Evolutionary conservation across 1,140 invertebrate genomes (phyloP), one percentile per base, ranked within the genome.

Genomic region (Bombus turneri): DNA sequence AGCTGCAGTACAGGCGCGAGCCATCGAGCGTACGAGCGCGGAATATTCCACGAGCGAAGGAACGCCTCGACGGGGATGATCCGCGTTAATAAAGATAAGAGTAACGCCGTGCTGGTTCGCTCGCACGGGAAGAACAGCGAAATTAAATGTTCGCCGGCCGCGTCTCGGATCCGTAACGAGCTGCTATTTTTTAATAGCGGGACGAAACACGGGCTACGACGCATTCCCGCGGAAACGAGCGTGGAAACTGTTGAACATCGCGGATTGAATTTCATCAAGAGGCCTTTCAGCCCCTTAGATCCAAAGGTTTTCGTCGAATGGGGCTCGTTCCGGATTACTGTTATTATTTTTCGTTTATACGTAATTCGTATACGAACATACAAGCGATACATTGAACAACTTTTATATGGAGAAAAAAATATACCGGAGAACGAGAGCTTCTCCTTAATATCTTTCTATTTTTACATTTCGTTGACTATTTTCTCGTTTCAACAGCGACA

Each of bases 141-240:
- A 76, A 88, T 89, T 89, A 88, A 88, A 88, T 64, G 64, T 41
- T 43, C 62, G 18, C n/a, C 22, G n/a, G 25, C 64, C 37, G 5
- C 74, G 57, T 74, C 25, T 72, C 74, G 74, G 82, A 78, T 69
- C 78, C 64, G 39, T 43, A 66, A 66, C 57, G 57, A 53, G 41
- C 28, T 66, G n/a, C 57, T 76, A 72, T 81, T 83, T 57, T 83
- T 76, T 76, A 83, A 83, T 53, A 28, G 59, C 39, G 25, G 22
- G 2, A 31, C 37, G 69, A 43, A 72, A 72, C 69, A 41, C 71
- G 25, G 37, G 53, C 9, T 37, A 47, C 69, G 53, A 74, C 80
- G 34, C 71, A 43, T 62, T 43, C 8, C 59, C 57, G 39, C 28
- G n/a, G 72, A 64, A 75, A 75, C 31, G 41, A 34, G 41, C 15